phyloP scores from a whole-genome alignment of 2,113 vertebrate genomes.

The Puntigrus tetrazona region DNA sequence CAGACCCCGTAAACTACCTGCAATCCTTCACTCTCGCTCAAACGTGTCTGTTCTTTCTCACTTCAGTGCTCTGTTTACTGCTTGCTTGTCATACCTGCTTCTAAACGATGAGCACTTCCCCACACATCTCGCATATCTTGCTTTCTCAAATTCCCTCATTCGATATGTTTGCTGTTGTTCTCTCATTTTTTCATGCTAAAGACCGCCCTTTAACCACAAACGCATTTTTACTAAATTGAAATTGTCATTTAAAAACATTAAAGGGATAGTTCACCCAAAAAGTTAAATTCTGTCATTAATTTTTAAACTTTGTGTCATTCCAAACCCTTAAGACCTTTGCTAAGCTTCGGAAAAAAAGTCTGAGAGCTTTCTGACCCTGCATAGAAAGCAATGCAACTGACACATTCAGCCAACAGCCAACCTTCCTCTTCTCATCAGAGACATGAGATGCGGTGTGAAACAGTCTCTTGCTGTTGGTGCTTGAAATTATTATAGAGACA shows the following conservation, averaged over 20 bases:
- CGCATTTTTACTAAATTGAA: background rate
- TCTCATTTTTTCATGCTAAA: background rate
- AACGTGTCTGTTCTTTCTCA: background rate
- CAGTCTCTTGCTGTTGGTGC: too few relatives aligned
- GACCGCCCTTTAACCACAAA: background rate
- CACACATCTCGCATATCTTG: background rate
- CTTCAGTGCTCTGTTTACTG: background rate
- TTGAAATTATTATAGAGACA: too few relatives aligned
- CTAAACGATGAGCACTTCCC: background rate
- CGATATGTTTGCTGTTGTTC: background rate
- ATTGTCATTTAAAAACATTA: background rate
- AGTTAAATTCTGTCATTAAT: too few relatives aligned
- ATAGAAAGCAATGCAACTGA: too few relatives aligned
- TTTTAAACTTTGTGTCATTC: too few relatives aligned
- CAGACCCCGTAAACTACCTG: constrained; percentile 22
- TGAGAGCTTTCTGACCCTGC: too few relatives aligned
- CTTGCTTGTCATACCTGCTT: background rate
- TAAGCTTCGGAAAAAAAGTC: too few relatives aligned
- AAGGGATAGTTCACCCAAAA: too few relatives aligned
- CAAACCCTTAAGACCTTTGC: too few relatives aligned
- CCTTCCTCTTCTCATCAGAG: too few relatives aligned
- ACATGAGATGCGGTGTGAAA: too few relatives aligned
- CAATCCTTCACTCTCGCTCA: constrained; percentile 33
- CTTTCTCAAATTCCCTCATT: constrained; percentile 10
- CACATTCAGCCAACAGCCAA: too few relatives aligned